phyloP scores from a whole-genome alignment of 1,140 invertebrate species.

The Brachionus asplanchnoidis region DNA sequence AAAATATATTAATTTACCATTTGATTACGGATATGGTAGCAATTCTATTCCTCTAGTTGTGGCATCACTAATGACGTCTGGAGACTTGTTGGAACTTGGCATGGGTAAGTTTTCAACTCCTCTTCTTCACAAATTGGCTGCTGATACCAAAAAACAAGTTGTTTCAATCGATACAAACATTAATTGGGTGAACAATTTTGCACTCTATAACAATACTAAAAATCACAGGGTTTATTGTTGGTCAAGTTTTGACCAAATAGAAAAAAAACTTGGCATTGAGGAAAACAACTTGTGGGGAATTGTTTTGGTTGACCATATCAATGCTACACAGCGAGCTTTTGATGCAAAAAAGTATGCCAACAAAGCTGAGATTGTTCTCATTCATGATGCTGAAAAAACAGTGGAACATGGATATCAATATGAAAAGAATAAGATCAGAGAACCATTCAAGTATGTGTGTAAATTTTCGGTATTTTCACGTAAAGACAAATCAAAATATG shows the following conservation, averaged over 20 bases:
- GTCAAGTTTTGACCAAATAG: not conserved
- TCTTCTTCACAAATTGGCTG: not conserved
- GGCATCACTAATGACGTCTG: not conserved
- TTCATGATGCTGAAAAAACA: constrained; percentile 29
- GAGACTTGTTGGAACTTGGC: constrained; percentile 10
- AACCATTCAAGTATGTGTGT: not conserved
- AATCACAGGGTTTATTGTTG: not conserved
- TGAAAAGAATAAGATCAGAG: constrained; percentile 9
- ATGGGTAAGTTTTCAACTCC: constrained; percentile 15
- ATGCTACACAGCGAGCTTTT: not conserved
- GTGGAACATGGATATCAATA: constrained; percentile 4
- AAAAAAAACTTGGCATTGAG: not conserved
- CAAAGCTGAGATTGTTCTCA: not conserved
- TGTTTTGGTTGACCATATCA: constrained; percentile 13
- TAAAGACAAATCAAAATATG: not conserved
- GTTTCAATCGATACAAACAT: constrained; percentile 12
- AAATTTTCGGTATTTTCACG: constrained; percentile 12
- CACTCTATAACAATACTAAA: not conserved
- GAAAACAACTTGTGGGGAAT: constrained; percentile 1
- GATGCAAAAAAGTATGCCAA: not conserved
- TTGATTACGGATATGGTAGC: constrained; percentile 7
- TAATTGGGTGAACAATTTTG: constrained; percentile 23
- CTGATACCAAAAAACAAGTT: not conserved
- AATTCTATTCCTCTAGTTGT: constrained; percentile 2
- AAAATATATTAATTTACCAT: not conserved